Evolutionary conservation across 2,113 vertebrate species (phyloP).

Genomic region (Anthoscopus minutus): DNA sequence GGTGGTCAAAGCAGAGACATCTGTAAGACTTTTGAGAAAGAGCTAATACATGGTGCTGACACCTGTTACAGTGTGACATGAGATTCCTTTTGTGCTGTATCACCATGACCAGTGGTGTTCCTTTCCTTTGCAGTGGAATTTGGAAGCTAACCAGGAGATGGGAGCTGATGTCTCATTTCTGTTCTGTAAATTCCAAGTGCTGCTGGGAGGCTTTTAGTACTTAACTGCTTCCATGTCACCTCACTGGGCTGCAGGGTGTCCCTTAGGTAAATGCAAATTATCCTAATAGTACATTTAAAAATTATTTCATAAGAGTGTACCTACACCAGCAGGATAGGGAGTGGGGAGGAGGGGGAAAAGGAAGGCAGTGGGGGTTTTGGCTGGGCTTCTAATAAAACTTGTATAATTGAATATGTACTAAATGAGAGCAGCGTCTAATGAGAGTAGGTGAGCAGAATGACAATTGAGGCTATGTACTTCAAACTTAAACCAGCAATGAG

Average conservation of each 20-base stretch:
- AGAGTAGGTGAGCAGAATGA: constrained; percentile 2
- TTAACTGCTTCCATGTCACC: neutral
- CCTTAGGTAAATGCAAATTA: neutral
- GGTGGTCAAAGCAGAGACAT: neutral
- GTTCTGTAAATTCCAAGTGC: neutral
- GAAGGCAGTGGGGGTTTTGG: neutral
- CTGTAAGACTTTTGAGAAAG: neutral
- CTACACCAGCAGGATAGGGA: neutral
- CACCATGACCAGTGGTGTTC: neutral
- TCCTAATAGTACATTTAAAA: neutral
- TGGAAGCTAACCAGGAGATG: neutral
- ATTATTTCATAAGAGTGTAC: neutral
- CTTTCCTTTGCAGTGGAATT: neutral
- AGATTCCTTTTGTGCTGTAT: neutral
- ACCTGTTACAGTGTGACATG: neutral
- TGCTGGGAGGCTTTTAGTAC: neutral
- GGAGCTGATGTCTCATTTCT: neutral
- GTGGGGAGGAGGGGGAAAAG: neutral
- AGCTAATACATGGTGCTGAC: neutral
- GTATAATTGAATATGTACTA: constrained; percentile 7
- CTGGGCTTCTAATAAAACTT: neutral
- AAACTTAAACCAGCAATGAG: neutral
- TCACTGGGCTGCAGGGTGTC: neutral
- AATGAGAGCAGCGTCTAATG: constrained; percentile 12
- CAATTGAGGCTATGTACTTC: neutral